Evolutionary conservation across 1,140 invertebrate genomes (phyloP), one percentile per base, ranked within the genome.

Genomic region (Glomeris maerens): DNA sequence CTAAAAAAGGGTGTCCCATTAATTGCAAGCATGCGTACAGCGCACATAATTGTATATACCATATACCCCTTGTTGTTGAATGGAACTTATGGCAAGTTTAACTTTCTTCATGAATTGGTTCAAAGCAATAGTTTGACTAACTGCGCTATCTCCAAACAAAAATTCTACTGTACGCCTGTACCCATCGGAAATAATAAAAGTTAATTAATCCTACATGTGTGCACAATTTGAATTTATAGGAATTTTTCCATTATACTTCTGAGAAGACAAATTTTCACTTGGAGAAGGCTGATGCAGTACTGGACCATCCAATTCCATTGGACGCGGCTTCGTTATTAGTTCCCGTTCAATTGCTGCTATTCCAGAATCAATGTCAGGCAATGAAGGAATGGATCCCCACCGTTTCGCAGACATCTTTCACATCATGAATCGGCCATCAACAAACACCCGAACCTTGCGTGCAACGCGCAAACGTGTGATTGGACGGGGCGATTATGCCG

Each of bases 331-430:
- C 14, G 59, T 66, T 40, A 66, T 60, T 50, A 66, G 64, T 50
- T 67, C 66, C 36, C 63, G 47, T 54, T 68, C 65, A 26, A 68
- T 42, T 7, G 62, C 64, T 31, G 64, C 63, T 31, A 66, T 62
- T 0, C 60, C 65, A 21, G 61, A 59, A 20, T 67, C 66, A 10
- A 17, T 17, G 23, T 67, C 65, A 23, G 58, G 52, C 17, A 59
- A 49, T 23, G 42, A 45, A 22, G 65, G 63, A 23, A 66, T 52
- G 36, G 66, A 63, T 38, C 66, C 66, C 66, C 66, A 68, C 17
- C 39, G 41, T n/a, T 4, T 17, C 40, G 20, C n/a, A n/a, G n/a
- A n/a, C 31, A 36, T n/a, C 10, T 36, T 36, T 36, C 20, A 10
- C 31, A 36, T 36, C 31, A 36, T 36, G 10, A 36, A 45, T 13